A percentile compares a stretch with the other conserved stretches of the same genome.
Evolutionary conservation across 2,113 vertebrate species (phyloP).

Genomic region (Naja naja): DNA sequence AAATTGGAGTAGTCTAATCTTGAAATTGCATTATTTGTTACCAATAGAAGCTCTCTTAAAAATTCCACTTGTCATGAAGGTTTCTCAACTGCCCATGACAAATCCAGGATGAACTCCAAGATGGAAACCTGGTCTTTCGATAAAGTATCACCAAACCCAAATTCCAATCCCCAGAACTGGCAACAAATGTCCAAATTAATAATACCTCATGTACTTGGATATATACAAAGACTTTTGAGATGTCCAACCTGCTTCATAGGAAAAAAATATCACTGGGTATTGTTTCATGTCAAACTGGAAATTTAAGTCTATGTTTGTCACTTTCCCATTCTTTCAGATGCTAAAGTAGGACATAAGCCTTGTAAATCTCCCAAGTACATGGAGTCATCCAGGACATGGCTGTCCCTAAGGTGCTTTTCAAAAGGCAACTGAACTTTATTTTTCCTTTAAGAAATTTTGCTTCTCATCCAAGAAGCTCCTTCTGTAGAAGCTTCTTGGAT

Average conservation of each 20-base stretch:
- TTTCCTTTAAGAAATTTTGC: too few relatives aligned
- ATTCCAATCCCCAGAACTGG: not conserved
- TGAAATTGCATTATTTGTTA: not conserved
- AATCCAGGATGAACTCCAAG: not conserved
- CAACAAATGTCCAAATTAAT: not conserved
- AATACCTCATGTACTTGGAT: not conserved
- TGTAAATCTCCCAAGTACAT: not conserved
- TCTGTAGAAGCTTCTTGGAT: too few relatives aligned
- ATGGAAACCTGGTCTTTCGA: not conserved
- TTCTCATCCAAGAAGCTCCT: too few relatives aligned
- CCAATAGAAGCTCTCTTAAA: not conserved
- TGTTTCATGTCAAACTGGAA: not conserved
- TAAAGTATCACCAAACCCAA: not conserved
- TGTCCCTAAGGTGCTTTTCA: not conserved
- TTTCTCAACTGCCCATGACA: not conserved
- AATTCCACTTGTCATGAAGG: not conserved
- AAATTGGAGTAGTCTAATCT: not conserved
- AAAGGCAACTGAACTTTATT: too few relatives aligned
- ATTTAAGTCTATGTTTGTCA: not conserved
- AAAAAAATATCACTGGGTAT: not conserved
- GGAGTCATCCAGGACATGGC: not conserved
- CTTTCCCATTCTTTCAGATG: not conserved
- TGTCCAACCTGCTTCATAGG: not conserved
- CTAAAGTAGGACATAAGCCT: not conserved
- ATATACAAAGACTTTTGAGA: not conserved